Conservation (phyloP, 2,797 vertebrate species). For the Falco peregrinus region DNA sequence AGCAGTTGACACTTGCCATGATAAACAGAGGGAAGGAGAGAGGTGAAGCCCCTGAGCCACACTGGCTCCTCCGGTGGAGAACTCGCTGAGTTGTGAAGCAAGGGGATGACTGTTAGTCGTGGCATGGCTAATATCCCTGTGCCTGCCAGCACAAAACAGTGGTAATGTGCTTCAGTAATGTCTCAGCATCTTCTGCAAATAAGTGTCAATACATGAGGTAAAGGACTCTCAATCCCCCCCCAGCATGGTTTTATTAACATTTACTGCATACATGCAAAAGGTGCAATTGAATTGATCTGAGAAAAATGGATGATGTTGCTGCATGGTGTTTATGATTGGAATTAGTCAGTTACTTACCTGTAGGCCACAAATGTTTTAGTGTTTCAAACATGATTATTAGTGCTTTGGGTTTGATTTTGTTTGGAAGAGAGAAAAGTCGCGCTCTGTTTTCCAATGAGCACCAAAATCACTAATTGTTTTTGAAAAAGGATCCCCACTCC, state of each 20-base stretch:
- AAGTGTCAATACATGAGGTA: background rate
- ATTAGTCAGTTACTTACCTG: background rate
- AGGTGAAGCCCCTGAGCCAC: background rate
- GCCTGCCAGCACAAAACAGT: background rate
- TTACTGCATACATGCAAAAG: background rate
- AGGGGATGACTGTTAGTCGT: background rate
- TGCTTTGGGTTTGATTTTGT: background rate
- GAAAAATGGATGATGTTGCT: background rate
- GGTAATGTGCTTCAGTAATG: background rate
- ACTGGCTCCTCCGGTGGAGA: background rate
- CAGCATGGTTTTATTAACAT: background rate
- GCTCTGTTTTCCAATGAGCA: background rate
- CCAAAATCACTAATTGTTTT: background rate
- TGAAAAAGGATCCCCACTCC: background rate
- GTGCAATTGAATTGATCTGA: background rate
- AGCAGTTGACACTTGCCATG: background rate
- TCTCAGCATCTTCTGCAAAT: background rate
- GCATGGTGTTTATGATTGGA: background rate
- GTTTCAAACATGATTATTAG: background rate
- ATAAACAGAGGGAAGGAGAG: background rate
- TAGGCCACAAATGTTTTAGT: background rate
- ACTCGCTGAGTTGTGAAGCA: accelerated
- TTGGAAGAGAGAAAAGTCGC: background rate
- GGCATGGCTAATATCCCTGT: background rate
- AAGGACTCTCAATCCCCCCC: background rate